Evolutionary conservation across 2,113 vertebrate genomes (phyloP), one percentile per base, ranked within the genome.

Genomic region (Perca fluviatilis): DNA sequence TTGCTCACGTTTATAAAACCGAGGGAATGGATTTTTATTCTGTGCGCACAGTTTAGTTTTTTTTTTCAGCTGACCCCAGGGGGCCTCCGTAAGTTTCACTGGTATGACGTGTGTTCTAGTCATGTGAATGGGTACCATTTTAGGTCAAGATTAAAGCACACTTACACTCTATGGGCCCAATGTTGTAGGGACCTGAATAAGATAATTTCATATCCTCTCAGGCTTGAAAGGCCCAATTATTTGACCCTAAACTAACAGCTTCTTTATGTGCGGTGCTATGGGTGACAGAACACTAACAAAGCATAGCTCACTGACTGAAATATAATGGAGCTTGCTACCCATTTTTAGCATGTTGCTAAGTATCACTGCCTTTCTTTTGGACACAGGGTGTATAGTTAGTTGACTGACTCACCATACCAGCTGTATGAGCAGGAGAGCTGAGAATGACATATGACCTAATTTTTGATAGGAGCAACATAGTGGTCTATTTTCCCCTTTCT

Each of bases 201-300:
- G 57, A 73, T 36, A 27, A 33, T 63, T 71, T 68, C 23, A 47
- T 27, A 23, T 74, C 68, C 51, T 80, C 58, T 64, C 47, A 16
- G 30, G 47, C 47, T 46, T 72, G 62, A 83, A 85, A 79, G 74
- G 40, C 78, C 72, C 54, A 60, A 47, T 51, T 81, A 46, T 68
- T 69, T 73, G 36, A 84, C 65, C 84, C 77, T 70, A 27, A 60
- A 46, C 64, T 65, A 46, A 49, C 85, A 54, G 43, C 70, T 47
- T 80, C 53, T 80, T 85, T 86, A 68, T 86, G 50, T 65, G 77
- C 63, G 73, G 61, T 40, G 67, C 53, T 75, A 14, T 76, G 77
- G 86, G 75, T 86, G 82, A 86, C 30, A 23, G 72, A 68, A 51
- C 86, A 83, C 50, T 40, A 77, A 92, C 82, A 88, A 90, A 89